These are phyloP conservation scores for Nephila pilipes DNA, from an alignment of 1,140 invertebrate genomes.

Conservation along the genomic window DNA sequence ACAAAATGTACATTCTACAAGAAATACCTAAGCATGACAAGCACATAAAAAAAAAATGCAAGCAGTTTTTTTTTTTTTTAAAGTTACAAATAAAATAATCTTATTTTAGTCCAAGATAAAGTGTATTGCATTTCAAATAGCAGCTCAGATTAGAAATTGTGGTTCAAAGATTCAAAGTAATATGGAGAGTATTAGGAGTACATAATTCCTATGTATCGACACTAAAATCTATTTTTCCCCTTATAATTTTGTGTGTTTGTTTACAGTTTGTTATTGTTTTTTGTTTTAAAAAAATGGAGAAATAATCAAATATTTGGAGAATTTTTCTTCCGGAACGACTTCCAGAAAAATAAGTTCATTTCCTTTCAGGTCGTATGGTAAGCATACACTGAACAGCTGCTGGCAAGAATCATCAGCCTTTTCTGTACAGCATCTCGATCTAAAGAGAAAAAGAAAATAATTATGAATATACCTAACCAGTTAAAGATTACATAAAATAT, in stretches of 20 bases:
- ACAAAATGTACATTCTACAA: background rate
- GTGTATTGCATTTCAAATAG: background rate
- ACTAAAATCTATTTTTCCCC: slow-evolving; percentile 32
- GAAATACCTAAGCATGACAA: slow-evolving; percentile 11
- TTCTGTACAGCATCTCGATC: slow-evolving; percentile 70
- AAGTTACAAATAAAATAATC: background rate
- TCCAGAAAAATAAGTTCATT: background rate
- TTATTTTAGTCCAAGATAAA: background rate
- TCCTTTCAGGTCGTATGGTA: slow-evolving; percentile 51
- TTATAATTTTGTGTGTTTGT: background rate
- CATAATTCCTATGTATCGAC: slow-evolving; percentile 24
- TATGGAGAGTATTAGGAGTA: background rate
- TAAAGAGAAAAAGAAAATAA: background rate
- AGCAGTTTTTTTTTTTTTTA: background rate
- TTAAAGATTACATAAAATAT: background rate
- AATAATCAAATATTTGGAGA: background rate
- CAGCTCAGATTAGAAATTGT: slow-evolving; percentile 21
- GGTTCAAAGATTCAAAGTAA: slow-evolving; percentile 28
- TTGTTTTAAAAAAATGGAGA: slow-evolving; percentile 15
- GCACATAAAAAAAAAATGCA: background rate
- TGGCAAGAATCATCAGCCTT: slow-evolving; percentile 52
- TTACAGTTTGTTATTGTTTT: background rate
- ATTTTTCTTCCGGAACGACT: background rate
- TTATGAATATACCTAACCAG: background rate
- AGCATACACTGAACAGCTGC: slow-evolving; percentile 57